Base-by-base conservation (phyloP, 2,888 invertebrate genomes). In the Macropis europaea region DNA sequence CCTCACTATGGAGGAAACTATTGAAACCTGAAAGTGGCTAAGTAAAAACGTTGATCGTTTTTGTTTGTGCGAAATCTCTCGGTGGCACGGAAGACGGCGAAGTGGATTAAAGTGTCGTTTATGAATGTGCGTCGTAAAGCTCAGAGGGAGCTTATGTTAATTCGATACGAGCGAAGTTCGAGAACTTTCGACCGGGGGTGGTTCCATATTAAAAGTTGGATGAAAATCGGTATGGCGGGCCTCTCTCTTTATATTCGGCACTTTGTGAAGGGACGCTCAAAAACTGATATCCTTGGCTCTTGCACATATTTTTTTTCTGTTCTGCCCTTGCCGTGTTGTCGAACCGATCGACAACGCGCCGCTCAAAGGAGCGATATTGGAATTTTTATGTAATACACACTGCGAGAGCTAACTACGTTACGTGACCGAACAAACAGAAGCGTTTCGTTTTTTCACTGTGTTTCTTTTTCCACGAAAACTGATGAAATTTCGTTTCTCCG, bases 321-420 rank as follows among this genome's bases (percentile, higher is more conserved):
- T 6, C 9, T 15, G 11, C 7, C 7, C 0, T 3, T 6, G 11
- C 11, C 22, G 40, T 38, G 32, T 32, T 66, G 48, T 42, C 34
- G 64, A 56, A 36, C 22, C 43, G n/a, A n/a, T n/a, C 11, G 57
- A 45, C 24, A 5, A 9, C n/a, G 59, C 24, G 3, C 17, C 30
- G 34, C 26, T 48, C 60, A 42, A 56, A 57, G 57, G 43, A 50
- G 24, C 6, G 57, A 50, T 56, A 68, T 68, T 56, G 60, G 52
- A 72, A 52, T 64, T 64, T 67, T 40, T 48, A 54, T 48, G 57
- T 53, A 64, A 64, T 40, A 34, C 48, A 19, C 34, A 7, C 24
- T 17, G 54, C n/a, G n/a, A 48, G 48, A 67, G 48, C 48, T 47
- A 13, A 38, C 22, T 24, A 26, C 13, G 11, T 22, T 40, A 7